Evolutionary conservation across 2,888 invertebrate genomes (phyloP), one percentile per base, ranked within the genome.

Genomic region (Epirrhoe tristata): DNA sequence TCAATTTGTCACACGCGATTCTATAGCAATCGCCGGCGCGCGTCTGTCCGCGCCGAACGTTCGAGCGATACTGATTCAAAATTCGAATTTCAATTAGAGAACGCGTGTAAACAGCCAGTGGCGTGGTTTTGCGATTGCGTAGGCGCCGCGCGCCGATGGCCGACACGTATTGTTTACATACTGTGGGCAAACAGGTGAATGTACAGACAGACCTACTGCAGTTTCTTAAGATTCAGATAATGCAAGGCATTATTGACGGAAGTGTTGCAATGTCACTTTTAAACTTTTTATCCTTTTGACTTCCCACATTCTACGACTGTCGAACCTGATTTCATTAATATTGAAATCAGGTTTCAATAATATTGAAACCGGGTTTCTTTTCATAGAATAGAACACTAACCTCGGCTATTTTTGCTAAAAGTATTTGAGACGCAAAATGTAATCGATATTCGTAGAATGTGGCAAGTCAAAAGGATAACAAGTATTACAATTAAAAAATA

Each of bases 21-120:
- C 24, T 16, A 66, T 51, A 56, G 63, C 72, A 48, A 54, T 58
- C 61, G 69, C 67, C 61, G 73, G 79, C 82, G 77, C 82, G 77
- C 87, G 86, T 77, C 77, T 73, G 69, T 60, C 58, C 87, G 77
- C 81, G 76, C 67, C 80, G 84, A 81, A 78, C 81, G 83, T 75
- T 73, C 60, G 60, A 73, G 71, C 79, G 65, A 70, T 71, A 91
- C 90, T 90, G 87, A 74, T 67, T 61, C 57, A 14, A 50, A 67
- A 74, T 67, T 61, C 57, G n/a, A 50, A 67, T 52, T 43, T 51
- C 36, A 53, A 66, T 34, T 83, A 79, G 83, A 82, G 86, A 87
- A 85, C 81, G 76, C 74, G 62, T 65, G 77, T 74, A 82, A 83
- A 81, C 78, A 80, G 80, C 77, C 34, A 77, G 70, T 70, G 72